These are phyloP conservation scores for Neuroscelio doddi DNA, from an alignment of 2,888 invertebrate genomes.

Conservation along the genomic window DNA sequence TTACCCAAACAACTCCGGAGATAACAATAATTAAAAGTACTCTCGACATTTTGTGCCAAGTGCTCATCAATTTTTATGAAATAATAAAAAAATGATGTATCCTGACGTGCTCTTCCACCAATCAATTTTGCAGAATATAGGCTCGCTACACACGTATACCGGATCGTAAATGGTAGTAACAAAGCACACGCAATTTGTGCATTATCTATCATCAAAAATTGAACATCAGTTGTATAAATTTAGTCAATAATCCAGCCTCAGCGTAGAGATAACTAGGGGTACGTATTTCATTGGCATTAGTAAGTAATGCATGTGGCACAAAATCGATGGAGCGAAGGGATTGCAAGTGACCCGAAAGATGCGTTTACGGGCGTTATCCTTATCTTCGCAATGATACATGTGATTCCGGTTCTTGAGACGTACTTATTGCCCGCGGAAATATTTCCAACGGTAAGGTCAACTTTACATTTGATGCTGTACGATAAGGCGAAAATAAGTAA, in stretches of 20 bases:
- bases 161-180: not conserved
- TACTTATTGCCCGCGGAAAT: slow-evolving; percentile 3
- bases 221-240: slow-evolving; percentile 30
- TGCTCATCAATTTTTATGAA: not conserved
- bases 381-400: not conserved
- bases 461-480: slow-evolving; percentile 1
- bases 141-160: not conserved
- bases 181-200: slow-evolving; percentile 21
- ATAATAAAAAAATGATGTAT: no score
- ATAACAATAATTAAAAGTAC: not conserved
- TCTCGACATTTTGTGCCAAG: not conserved
- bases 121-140: not conserved
- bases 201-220: slow-evolving; percentile 30
- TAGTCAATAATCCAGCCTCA: slow-evolving; percentile 24
- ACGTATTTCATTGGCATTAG: slow-evolving; percentile 27
- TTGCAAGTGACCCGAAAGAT: slow-evolving; percentile 32
- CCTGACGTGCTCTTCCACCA: no score
- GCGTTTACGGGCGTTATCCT: slow-evolving; percentile 17
- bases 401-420: not conserved
- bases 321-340: slow-evolving; percentile 33
- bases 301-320: slow-evolving; percentile 33
- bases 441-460: not conserved
- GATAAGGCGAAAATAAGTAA: slow-evolving; percentile 29
- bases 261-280: slow-evolving; percentile 32
- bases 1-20: not conserved